Percentiles rank a stretch among this genome's conserved stretches.
phyloP scores from a whole-genome alignment of 2,113 vertebrate species.

The Alligator mississippiensis region DNA sequence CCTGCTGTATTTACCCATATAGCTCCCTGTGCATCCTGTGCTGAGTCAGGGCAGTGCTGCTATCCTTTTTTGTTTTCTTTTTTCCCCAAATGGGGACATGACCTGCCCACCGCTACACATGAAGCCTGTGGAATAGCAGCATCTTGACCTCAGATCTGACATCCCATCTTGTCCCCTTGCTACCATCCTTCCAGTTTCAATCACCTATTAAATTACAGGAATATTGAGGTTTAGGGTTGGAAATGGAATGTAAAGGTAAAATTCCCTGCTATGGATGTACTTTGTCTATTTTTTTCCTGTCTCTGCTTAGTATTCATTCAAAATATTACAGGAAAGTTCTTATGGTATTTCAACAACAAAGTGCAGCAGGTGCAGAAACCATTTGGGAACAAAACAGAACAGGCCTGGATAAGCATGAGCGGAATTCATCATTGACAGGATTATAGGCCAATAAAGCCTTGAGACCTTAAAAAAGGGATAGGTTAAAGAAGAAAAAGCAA shows the following conservation, averaged over 20 bases:
- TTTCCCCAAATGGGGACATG: neutral
- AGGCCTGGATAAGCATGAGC: neutral
- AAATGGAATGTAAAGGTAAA: neutral
- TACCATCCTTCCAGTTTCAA: neutral
- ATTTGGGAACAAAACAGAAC: neutral
- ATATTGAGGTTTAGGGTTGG: neutral
- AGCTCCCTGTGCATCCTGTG: too few species aligned
- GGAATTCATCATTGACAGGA: neutral
- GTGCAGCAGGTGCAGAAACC: neutral
- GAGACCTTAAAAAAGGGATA: neutral
- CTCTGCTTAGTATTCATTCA: neutral
- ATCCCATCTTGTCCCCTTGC: fast-evolving
- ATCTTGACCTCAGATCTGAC: neutral
- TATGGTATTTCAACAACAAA: neutral
- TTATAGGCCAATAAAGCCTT: neutral
- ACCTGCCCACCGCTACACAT: too few species aligned
- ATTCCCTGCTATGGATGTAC: neutral
- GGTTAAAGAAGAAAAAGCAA: neutral
- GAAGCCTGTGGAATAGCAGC: neutral
- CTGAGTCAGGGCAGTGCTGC: neutral
- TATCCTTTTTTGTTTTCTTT: neutral
- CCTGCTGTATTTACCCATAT: neutral
- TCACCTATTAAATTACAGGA: neutral
- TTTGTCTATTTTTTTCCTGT: neutral
- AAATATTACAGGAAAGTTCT: neutral